A percentile compares a stretch with the other conserved stretches of the same genome.
phyloP scores from a whole-genome alignment of 92 coral and sea anemone species.

The Bergia sp. region DNA sequence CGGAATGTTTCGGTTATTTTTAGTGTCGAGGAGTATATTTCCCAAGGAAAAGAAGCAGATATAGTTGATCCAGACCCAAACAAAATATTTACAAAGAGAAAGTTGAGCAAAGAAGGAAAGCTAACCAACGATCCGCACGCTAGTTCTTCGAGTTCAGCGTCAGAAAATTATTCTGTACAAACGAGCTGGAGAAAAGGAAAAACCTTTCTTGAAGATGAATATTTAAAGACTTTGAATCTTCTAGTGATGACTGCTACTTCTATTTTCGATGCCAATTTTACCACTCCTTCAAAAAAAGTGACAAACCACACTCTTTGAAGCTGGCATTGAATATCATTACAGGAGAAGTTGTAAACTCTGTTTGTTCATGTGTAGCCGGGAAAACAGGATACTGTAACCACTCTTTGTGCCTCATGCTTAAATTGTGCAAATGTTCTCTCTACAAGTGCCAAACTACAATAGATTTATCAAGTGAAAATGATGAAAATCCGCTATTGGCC shows the following conservation, averaged over 20 bases:
- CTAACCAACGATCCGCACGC: neutral
- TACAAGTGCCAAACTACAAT: constrained; percentile 50
- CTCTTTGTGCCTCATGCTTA: constrained; percentile 54
- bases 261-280: constrained; percentile 55
- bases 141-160: constrained; percentile 4
- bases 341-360: constrained; percentile 51
- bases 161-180: constrained; percentile 47
- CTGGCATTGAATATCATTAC: constrained; percentile 56
- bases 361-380: constrained; percentile 65
- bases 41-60: constrained; percentile 27
- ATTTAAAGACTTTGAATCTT: constrained; percentile 50
- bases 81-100: constrained; percentile 38
- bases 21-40: constrained; percentile 54
- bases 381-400: constrained; percentile 60
- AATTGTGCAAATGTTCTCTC: constrained; percentile 59
- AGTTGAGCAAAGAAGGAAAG: constrained; percentile 18
- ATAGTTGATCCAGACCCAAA: constrained; percentile 49
- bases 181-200: constrained; percentile 60
- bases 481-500: constrained; percentile 47
- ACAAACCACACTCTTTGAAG: constrained; percentile 51
- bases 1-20: constrained; percentile 29
- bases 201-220: constrained; percentile 64
- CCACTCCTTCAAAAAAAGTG: constrained; percentile 61
- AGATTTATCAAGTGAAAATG: constrained; percentile 52
- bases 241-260: constrained; percentile 49